phyloP scores from a whole-genome alignment of 2,113 vertebrate genomes.

The Dicentrarchus labrax region DNA sequence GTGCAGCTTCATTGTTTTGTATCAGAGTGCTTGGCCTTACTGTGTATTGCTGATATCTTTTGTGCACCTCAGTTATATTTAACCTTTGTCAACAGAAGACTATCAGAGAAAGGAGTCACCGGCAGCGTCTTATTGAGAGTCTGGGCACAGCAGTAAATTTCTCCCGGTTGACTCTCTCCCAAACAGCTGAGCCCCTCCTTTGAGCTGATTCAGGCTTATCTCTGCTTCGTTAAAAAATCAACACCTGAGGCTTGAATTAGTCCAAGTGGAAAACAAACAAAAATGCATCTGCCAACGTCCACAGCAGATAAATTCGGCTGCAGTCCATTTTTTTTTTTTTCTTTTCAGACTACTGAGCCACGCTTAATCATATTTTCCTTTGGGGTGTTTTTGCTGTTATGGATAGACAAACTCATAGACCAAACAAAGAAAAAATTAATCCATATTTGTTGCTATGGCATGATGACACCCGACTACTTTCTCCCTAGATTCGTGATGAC shows the following conservation, averaged over 20 bases:
- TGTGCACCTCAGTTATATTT: conserved; percentile 5
- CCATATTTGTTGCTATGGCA: not conserved
- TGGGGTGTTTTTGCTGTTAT: not conserved
- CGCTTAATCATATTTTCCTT: not conserved
- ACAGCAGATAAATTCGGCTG: not conserved
- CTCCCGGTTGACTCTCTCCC: not conserved
- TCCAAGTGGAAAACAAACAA: conserved; percentile 20
- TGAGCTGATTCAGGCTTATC: conserved; percentile 25
- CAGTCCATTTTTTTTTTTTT: not conserved
- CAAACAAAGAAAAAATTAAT: not conserved
- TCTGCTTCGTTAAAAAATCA: conserved; percentile 29
- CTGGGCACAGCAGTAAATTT: not conserved
- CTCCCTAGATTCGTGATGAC: conserved; percentile 92
- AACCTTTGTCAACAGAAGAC: conserved; percentile 17
- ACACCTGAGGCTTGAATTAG: conserved; percentile 23
- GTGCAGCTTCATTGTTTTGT: not conserved
- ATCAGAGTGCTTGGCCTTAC: conserved; percentile 1
- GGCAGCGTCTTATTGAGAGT: conserved; percentile 4
- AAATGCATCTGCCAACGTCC: not conserved
- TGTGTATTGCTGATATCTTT: not conserved
- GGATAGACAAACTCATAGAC: not conserved
- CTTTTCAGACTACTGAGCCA: not conserved
- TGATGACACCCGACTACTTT: not conserved
- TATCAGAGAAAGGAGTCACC: conserved; percentile 18
- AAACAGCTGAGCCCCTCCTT: conserved; percentile 15